phyloP scores from a whole-genome alignment of 2,888 invertebrate genomes.

The Choreutis nemorana region DNA sequence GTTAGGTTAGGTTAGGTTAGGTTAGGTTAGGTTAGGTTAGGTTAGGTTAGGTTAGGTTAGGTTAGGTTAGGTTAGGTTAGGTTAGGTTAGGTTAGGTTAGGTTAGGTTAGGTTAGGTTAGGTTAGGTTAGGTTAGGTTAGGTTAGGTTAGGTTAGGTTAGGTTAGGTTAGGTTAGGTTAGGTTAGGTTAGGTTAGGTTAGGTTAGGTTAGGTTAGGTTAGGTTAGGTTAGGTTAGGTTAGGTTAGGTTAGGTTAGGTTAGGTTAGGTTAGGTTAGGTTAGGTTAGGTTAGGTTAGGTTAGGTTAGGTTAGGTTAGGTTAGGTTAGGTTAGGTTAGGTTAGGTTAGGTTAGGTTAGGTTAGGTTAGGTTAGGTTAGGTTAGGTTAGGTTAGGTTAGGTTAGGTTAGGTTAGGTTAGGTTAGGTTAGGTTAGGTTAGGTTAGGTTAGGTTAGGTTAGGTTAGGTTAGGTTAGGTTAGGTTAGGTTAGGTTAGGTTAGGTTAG shows the following conservation, averaged over 20 bases:
- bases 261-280: slow-evolving; percentile 2
- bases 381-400: slow-evolving; percentile 3
- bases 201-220: slow-evolving; percentile 2
- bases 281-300: slow-evolving; percentile 8
- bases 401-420: slow-evolving; percentile 3
- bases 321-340: slow-evolving; percentile 3
- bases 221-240: slow-evolving; percentile 2
- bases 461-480: slow-evolving; percentile 3
- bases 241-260: slow-evolving; percentile 2
- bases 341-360: slow-evolving; percentile 3
- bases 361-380: slow-evolving; percentile 3
- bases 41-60: slow-evolving; percentile 5
- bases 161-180: slow-evolving; percentile 1
- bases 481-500: slow-evolving; percentile 1
- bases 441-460: slow-evolving; percentile 2
- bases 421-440: slow-evolving; percentile 3
- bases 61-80: slow-evolving; percentile 4
- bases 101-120: slow-evolving; percentile 4
- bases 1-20: slow-evolving; percentile 1
- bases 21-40: slow-evolving; percentile 5
- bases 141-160: not conserved
- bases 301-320: too few species aligned
- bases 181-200: slow-evolving; percentile 1
- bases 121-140: not conserved
- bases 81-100: not conserved